Base-by-base conservation (phyloP, 2,797 vertebrate species). In the Aplochiton taeniatus region DNA sequence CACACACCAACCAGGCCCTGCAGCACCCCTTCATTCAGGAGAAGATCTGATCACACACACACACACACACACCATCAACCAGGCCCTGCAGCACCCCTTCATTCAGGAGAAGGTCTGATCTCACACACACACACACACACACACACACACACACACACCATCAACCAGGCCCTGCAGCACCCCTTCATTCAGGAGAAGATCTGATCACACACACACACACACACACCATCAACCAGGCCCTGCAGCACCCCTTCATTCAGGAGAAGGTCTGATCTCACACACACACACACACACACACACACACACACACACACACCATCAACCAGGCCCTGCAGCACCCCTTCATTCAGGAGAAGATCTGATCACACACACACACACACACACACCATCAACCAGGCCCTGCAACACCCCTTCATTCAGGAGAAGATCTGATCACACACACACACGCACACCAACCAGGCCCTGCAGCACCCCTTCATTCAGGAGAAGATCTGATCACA, bases 11-110 rank as follows among this genome's bases (percentile, higher is more conserved):
- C n/a, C n/a, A n/a, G n/a, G n/a, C n/a, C n/a, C n/a, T n/a, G n/a
- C n/a, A n/a, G n/a, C n/a, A n/a, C n/a, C n/a, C n/a, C n/a, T n/a
- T n/a, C n/a, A n/a, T n/a, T n/a, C n/a, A n/a, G n/a, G n/a, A n/a
- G n/a, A n/a, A n/a, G n/a, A n/a, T n/a, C n/a, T n/a, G n/a, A n/a
- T n/a, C n/a, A n/a, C n/a, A n/a, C n/a, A n/a, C n/a, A n/a, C n/a
- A n/a, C n/a, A n/a, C n/a, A n/a, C n/a, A n/a, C n/a, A n/a, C 91
- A 98, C 93, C 93, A 99, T 99, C 93, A 99, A 99, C 92, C 98
- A 99, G 94, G 97, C 98, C 76, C 94, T 99, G 78, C 97, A 99
- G 90, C 97, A 99, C 55, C 94, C 96, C 68, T 98, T 98, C 85
- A 99, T 99, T 89, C 98, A 99, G 94, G 98, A 99, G 90, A 99